Percentiles rank a stretch among this genome's conserved stretches.
These are phyloP conservation scores for Etia nguti DNA, from an alignment of 2,113 vertebrate genomes.

Conservation along the genomic window DNA sequence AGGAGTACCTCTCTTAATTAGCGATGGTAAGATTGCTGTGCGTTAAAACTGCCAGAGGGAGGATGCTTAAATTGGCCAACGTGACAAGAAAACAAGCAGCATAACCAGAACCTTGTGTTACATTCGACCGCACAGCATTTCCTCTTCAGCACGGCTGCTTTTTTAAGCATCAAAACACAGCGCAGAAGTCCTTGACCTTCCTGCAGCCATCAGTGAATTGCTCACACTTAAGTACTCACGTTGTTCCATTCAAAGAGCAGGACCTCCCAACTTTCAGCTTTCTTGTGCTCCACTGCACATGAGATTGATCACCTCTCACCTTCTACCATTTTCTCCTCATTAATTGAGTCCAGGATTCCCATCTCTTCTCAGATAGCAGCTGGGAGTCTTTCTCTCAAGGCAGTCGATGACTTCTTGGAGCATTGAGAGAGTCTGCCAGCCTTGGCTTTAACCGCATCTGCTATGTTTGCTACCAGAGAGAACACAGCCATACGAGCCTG, in stretches of 20 bases:
- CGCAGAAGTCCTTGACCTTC: constrained; percentile 33
- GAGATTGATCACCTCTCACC: constrained; percentile 46
- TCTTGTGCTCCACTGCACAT: background rate
- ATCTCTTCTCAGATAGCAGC: background rate
- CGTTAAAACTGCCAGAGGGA: background rate
- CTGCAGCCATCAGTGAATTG: background rate
- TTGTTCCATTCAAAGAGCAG: background rate
- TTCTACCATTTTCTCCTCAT: constrained; percentile 9
- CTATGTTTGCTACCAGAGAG: constrained; percentile 23
- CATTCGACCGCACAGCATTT: accelerated
- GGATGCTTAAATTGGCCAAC: background rate
- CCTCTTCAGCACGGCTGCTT: background rate
- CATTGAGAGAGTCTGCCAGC: background rate
- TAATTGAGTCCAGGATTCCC: constrained; percentile 32
- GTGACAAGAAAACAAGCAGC: background rate
- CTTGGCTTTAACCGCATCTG: constrained; percentile 3
- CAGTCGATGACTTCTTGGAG: constrained; percentile 7
- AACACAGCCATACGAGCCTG: background rate
- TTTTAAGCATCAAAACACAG: background rate
- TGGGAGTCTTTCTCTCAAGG: background rate
- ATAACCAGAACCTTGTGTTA: background rate
- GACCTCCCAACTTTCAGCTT: background rate
- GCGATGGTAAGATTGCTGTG: constrained; percentile 15
- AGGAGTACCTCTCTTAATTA: constrained; percentile 39
- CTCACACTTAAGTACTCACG: background rate